These are phyloP conservation scores for Hestina assimilis DNA, from an alignment of 1,140 invertebrate species.

Conservation along the genomic window DNA sequence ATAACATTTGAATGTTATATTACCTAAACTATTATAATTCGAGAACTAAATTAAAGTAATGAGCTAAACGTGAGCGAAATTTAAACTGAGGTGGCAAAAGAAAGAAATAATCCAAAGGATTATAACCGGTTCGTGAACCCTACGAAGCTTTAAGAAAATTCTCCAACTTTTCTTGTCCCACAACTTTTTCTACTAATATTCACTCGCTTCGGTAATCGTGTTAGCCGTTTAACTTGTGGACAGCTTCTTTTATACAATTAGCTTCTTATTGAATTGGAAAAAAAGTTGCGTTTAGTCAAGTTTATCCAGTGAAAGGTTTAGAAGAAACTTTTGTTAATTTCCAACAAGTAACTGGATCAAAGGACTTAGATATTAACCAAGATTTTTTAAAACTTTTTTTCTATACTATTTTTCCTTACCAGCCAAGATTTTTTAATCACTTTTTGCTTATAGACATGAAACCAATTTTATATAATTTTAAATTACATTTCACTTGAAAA, in stretches of 20 bases:
- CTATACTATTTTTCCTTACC: not conserved
- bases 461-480: no score
- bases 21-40: not conserved
- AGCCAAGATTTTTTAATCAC: no score
- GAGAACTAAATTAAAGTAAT: not conserved
- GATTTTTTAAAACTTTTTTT: constrained; percentile 12
- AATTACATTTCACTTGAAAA: no score
- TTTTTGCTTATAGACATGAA: no score
- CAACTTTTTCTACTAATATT: constrained; percentile 51
- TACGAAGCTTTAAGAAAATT: constrained; percentile 15
- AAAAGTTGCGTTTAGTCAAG: constrained; percentile 45
- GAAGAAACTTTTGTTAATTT: constrained; percentile 34
- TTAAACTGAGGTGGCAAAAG: not conserved
- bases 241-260: constrained; percentile 63
- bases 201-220: constrained; percentile 56
- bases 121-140: constrained; percentile 4
- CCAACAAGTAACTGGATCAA: constrained; percentile 26
- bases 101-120: not conserved
- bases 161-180: constrained; percentile 46
- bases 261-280: constrained; percentile 59
- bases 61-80: constrained; percentile 1
- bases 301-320: constrained; percentile 30
- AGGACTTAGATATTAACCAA: constrained; percentile 19
- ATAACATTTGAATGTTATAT: not conserved
- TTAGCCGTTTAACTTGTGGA: constrained; percentile 65